Conservation (phyloP, 2,797 vertebrate genomes). For the Clarias platycephalus region DNA sequence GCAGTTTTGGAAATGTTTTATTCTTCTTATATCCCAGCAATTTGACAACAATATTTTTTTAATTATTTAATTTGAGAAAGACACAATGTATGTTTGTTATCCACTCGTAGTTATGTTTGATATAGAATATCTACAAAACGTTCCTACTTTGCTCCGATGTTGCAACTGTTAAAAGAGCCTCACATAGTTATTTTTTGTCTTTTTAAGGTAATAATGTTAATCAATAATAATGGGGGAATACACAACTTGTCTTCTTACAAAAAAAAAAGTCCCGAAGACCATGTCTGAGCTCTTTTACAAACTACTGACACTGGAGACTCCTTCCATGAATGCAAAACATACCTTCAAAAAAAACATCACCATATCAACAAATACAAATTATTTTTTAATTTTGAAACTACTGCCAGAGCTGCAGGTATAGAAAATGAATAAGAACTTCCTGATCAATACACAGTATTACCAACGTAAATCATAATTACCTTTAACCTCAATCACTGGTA, state of each 20-base stretch:
- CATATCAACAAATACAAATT: neutral
- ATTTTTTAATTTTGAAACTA: neutral
- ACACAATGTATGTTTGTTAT: neutral
- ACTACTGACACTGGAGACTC: neutral
- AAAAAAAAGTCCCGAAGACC: neutral
- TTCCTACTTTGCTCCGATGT: neutral
- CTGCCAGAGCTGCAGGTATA: neutral
- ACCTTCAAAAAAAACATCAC: slow-evolving; percentile 1
- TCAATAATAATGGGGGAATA: neutral
- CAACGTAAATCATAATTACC: neutral
- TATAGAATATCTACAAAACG: neutral
- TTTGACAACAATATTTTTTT: too few species aligned
- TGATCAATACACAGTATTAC: neutral
- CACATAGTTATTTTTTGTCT: neutral
- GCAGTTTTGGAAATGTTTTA: neutral
- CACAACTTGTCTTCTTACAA: neutral
- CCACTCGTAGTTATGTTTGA: neutral
- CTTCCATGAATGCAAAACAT: neutral
- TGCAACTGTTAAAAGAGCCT: neutral
- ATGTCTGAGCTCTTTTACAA: neutral
- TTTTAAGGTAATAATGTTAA: neutral
- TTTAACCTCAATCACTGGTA: neutral
- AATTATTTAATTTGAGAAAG: neutral
- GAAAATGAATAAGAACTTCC: neutral
- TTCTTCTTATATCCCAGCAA: neutral